These are phyloP conservation scores for Netelia inedita DNA, from an alignment of 2,888 invertebrate species.

Conservation along the genomic window DNA sequence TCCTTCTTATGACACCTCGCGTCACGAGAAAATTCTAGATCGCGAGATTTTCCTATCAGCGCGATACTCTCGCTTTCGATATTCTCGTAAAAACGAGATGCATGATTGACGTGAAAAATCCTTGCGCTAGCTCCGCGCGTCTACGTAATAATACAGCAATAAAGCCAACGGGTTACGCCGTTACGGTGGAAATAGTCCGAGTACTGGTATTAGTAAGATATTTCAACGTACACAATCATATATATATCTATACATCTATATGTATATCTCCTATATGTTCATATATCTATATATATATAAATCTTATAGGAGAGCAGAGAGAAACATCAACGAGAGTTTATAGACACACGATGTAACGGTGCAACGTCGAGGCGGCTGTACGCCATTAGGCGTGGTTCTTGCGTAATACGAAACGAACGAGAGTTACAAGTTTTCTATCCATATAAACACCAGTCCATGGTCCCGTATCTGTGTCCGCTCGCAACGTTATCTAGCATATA, in stretches of 20 bases:
- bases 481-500: conserved; percentile 12
- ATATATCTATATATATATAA: not conserved
- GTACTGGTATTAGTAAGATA: conserved; percentile 36
- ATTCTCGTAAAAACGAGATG: conserved; percentile 34
- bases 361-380: conserved; percentile 58
- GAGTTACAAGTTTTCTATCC: conserved; percentile 60
- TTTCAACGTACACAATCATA: not conserved
- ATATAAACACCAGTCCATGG: conserved; percentile 27
- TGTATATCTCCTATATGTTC: not conserved
- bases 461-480: not conserved
- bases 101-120: conserved; percentile 63
- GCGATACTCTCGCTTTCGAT: conserved; percentile 50
- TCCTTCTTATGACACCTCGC: no score
- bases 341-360: conserved; percentile 61
- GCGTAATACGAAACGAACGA: conserved; percentile 74
- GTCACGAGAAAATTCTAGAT: not conserved
- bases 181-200: conserved; percentile 54
- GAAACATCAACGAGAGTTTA: conserved; percentile 63
- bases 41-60: not conserved
- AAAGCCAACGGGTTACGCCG: conserved; percentile 70
- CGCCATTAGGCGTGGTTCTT: conserved; percentile 81
- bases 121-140: conserved; percentile 62
- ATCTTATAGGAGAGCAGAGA: conserved; percentile 49
- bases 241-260: not conserved
- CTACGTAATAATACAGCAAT: conserved; percentile 71